A percentile compares a stretch with the other conserved stretches of the same genome.
phyloP scores from a whole-genome alignment of 1,140 invertebrate genomes.

The Nasonia giraulti region DNA sequence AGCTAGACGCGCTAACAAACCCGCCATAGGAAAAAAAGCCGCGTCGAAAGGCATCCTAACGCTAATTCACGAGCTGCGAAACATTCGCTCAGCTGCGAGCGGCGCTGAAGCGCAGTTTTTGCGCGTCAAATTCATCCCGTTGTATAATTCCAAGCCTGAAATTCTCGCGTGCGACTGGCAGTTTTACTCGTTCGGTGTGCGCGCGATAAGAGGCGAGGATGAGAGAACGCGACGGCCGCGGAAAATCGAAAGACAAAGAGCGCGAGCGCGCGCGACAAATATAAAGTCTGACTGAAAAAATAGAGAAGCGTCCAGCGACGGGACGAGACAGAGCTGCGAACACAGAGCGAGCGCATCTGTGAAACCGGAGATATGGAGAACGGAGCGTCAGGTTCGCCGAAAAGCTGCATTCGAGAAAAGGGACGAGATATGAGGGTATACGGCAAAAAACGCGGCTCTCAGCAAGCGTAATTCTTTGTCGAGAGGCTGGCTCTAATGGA shows the following conservation, averaged over 20 bases:
- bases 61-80: no score
- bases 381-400: neutral
- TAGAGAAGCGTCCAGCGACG: neutral
- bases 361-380: neutral
- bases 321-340: neutral
- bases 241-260: conserved; percentile 44
- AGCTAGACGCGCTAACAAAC: no score
- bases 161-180: conserved; percentile 54
- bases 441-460: neutral
- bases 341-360: neutral
- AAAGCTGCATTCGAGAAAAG: neutral
- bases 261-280: neutral
- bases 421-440: neutral
- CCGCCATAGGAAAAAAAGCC: neutral
- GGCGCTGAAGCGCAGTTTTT: neutral
- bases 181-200: conserved; percentile 47
- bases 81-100: no score
- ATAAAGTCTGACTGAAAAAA: neutral
- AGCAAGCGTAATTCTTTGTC: conserved; percentile 32
- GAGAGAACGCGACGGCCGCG: conserved; percentile 31
- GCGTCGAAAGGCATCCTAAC: neutral
- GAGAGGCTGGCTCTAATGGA: conserved; percentile 59
- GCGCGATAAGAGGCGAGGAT: conserved; percentile 43
- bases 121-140: conserved; percentile 20
- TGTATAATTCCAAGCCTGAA: conserved; percentile 54